Evolutionary conservation across 2,113 vertebrate species (phyloP).

Genomic region (Scomber scombrus): DNA sequence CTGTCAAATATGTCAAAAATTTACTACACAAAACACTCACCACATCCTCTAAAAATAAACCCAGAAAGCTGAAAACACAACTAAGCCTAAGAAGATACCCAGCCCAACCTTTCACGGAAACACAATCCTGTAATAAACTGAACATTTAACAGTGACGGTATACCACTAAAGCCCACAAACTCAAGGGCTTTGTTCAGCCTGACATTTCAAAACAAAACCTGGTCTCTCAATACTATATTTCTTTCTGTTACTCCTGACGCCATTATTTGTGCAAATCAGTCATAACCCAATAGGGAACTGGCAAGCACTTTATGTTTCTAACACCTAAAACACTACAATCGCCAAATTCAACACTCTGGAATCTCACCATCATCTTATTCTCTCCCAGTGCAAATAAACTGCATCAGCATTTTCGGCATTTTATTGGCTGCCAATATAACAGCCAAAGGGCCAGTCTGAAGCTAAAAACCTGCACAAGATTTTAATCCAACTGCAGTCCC

Average conservation of each 20-base stretch:
- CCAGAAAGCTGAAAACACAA: neutral
- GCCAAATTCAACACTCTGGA: slow-evolving; percentile 14
- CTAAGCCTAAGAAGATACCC: neutral
- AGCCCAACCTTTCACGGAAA: neutral
- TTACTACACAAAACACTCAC: neutral
- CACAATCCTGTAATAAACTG: neutral
- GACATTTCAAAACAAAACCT: slow-evolving; percentile 34
- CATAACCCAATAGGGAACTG: slow-evolving; percentile 3
- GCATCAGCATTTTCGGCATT: slow-evolving; percentile 19
- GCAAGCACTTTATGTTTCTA: slow-evolving; percentile 11
- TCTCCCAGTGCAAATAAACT: neutral
- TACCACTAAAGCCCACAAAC: neutral
- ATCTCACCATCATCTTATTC: slow-evolving; percentile 17
- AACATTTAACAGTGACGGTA: slow-evolving; percentile 10
- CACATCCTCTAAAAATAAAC: neutral
- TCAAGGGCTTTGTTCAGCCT: slow-evolving; percentile 5
- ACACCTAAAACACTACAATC: slow-evolving; percentile 10
- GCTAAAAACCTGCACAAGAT: slow-evolving; percentile 34
- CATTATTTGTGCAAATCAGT: slow-evolving; percentile 4
- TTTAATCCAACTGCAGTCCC: slow-evolving; percentile 25
- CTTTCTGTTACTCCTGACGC: neutral
- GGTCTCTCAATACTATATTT: slow-evolving; percentile 1
- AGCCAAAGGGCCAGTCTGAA: slow-evolving; percentile 1
- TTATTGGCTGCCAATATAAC: slow-evolving; percentile 8
- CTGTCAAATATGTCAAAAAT: neutral